These are phyloP conservation scores for Agapornis roseicollis DNA, from an alignment of 2,113 vertebrate species.

Conservation along the genomic window DNA sequence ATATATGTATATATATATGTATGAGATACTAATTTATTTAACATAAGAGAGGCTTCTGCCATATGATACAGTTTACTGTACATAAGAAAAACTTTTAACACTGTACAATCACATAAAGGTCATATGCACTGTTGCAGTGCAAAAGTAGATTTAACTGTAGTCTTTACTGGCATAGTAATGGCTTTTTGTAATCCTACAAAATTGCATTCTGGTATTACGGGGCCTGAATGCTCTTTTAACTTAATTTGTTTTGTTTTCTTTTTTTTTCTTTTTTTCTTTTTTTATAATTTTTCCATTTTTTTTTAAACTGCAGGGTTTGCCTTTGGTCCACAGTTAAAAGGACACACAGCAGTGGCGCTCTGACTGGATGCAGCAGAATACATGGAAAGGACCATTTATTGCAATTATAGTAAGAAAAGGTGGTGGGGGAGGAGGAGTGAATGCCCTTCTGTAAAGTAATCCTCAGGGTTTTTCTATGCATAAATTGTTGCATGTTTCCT, in stretches of 20 bases:
- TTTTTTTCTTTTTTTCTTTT: background rate
- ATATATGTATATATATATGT: conserved; percentile 75
- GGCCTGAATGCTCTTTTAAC: conserved; percentile 68
- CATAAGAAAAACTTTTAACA: conserved; percentile 85
- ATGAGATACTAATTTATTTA: conserved; percentile 79
- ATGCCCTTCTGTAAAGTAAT: conserved; percentile 70
- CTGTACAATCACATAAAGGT: conserved; percentile 93
- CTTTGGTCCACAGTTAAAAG: conserved; percentile 82
- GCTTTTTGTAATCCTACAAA: conserved; percentile 82
- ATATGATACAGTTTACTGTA: conserved; percentile 87
- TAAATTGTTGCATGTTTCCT: conserved; percentile 53
- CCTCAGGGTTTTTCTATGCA: conserved; percentile 53
- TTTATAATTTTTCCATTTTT: background rate
- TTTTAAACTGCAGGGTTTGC: conserved; percentile 72
- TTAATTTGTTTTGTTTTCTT: background rate
- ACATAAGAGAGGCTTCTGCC: conserved; percentile 82
- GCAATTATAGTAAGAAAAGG: conserved; percentile 74
- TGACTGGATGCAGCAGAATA: conserved; percentile 72
- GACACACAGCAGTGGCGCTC: conserved; percentile 75
- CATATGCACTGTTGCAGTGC: conserved; percentile 95
- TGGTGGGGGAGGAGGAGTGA: conserved; percentile 23
- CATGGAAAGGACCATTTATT: conserved; percentile 81
- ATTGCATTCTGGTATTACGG: conserved; percentile 74
- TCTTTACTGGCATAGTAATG: conserved; percentile 85
- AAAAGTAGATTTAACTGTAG: conserved; percentile 83